A percentile compares a stretch with the other conserved stretches of the same genome.
These are phyloP conservation scores for Neodon shergylaensis DNA, from an alignment of 2,113 vertebrate genomes.

Conservation along the genomic window DNA sequence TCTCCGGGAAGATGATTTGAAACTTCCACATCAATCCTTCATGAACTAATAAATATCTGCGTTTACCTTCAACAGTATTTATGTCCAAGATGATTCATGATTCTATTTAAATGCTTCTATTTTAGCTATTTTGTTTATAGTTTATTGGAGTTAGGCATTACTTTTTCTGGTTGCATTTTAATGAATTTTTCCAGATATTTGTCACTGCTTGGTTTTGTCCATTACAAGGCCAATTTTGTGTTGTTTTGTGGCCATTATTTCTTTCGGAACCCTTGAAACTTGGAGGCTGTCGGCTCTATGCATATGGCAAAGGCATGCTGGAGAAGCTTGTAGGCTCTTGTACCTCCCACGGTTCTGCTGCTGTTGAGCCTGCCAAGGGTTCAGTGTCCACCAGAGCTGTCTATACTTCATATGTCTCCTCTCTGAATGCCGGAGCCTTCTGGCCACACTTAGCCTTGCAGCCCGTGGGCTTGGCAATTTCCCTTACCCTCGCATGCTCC, in stretches of 20 bases:
- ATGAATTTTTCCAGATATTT: slow-evolving; percentile 16
- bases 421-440: neutral
- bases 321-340: neutral
- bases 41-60: neutral
- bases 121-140: neutral
- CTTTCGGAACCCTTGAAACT: neutral
- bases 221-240: neutral
- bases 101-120: neutral
- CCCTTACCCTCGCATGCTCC: neutral
- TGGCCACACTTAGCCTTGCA: neutral
- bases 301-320: too few relatives aligned
- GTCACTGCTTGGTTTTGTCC: neutral
- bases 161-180: slow-evolving; percentile 28
- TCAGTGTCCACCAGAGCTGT: neutral
- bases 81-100: neutral
- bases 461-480: neutral
- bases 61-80: neutral
- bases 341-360: too few relatives aligned
- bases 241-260: slow-evolving; percentile 3
- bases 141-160: neutral
- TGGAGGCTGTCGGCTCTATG: too few relatives aligned
- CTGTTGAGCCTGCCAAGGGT: neutral
- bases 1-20: slow-evolving; percentile 25
- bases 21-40: neutral
- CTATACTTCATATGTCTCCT: neutral